These are phyloP conservation scores for Rhinella marina DNA, from an alignment of 2,797 vertebrate species.

Conservation along the genomic window DNA sequence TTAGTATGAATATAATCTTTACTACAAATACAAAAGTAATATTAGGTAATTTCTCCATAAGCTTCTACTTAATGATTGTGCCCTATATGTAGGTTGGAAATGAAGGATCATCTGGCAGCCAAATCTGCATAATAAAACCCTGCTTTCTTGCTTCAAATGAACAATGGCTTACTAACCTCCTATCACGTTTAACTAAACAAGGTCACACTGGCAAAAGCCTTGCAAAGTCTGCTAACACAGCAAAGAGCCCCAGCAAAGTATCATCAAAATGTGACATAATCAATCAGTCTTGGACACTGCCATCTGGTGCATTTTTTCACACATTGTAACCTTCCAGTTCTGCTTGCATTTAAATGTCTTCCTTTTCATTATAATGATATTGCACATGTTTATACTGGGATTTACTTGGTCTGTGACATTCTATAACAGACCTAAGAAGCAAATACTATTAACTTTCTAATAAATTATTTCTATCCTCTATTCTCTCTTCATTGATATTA, in stretches of 20 bases:
- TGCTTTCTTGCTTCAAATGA: conserved; percentile 27
- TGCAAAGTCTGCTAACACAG: conserved; percentile 46
- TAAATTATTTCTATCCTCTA: neutral
- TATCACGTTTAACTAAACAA: conserved; percentile 43
- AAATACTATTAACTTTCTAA: neutral
- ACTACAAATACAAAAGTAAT: conserved; percentile 2
- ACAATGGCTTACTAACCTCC: conserved; percentile 40
- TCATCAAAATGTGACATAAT: conserved; percentile 46
- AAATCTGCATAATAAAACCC: conserved; percentile 39
- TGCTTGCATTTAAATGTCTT: conserved; percentile 38
- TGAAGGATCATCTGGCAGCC: conserved; percentile 18
- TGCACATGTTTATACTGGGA: conserved; percentile 19
- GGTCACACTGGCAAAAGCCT: conserved; percentile 47
- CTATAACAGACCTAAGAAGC: neutral
- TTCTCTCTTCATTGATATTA: neutral
- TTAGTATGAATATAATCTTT: neutral
- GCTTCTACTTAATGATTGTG: neutral
- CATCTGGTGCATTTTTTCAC: conserved; percentile 45
- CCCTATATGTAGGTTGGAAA: neutral
- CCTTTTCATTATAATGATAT: conserved; percentile 38
- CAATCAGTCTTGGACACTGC: conserved; percentile 53
- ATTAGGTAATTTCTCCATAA: neutral
- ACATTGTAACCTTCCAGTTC: conserved; percentile 47
- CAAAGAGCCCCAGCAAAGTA: conserved; percentile 42
- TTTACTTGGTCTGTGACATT: neutral